Evolutionary conservation across 2,797 vertebrate genomes (phyloP).

Genomic region (Discoglossus pictus): DNA sequence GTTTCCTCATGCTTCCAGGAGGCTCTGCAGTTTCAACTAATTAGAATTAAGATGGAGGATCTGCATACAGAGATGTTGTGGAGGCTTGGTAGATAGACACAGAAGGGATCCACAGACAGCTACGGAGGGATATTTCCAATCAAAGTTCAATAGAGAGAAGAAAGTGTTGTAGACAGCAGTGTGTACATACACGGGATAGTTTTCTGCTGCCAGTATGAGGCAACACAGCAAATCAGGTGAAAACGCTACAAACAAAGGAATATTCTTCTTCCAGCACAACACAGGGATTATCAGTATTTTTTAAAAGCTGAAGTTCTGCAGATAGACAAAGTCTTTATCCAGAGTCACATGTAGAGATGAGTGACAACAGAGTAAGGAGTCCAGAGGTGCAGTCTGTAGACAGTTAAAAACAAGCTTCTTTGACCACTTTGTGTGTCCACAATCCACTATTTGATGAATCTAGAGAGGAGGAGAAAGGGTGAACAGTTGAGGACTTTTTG

Average conservation of each 20-base stretch:
- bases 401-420: background rate
- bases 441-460: background rate
- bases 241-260: too few relatives aligned
- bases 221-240: background rate
- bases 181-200: background rate
- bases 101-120: slow-evolving; percentile 2
- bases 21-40: background rate
- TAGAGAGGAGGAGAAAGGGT: background rate
- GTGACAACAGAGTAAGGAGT: too few relatives aligned
- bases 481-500: background rate
- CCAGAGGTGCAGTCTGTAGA: too few relatives aligned
- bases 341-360: too few relatives aligned
- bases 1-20: slow-evolving; percentile 34
- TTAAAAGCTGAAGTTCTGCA: too few relatives aligned
- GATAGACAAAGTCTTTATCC: too few relatives aligned
- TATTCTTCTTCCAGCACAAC: too few relatives aligned
- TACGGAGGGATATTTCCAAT: too few relatives aligned
- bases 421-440: background rate
- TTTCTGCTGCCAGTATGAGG: background rate
- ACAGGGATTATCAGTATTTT: too few relatives aligned
- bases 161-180: background rate
- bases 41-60: background rate
- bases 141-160: too few relatives aligned
- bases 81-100: slow-evolving; percentile 16
- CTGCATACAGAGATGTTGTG: slow-evolving; percentile 19